Base-by-base conservation (phyloP, 2,113 vertebrate species). In the Apodemus sylvaticus region DNA sequence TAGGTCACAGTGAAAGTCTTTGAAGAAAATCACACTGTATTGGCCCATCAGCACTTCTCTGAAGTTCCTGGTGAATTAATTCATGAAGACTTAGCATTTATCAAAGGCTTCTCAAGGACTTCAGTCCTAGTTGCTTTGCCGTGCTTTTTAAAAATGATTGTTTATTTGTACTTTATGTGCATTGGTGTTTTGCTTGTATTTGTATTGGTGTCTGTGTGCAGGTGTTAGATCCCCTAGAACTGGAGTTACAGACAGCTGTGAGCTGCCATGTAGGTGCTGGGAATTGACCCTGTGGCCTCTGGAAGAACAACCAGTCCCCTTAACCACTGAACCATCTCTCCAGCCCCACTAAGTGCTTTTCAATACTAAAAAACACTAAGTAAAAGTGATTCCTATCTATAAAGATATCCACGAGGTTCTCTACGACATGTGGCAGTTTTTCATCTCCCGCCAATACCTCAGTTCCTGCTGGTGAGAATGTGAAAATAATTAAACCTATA, bases 381-480 rank as follows among this genome's bases (percentile, higher is more conserved):
- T 92, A 71, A 91, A 93, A 87, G 95, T 88, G 70, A 96, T 91
- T 71, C 29, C 86, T 91, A 93, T 92, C 91, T 95, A 87, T 94
- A 92, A 93, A 96, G 93, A 93, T 39, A 95, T 71, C 94, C 8
- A 12, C n/a, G 51, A 36, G 20, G 48, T 82, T 95, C 39, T 94
- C 62, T 68, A 88, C 89, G 42, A 91, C 64, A 48, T 7, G 14
- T 42, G 62, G 14, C 55, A 93, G 10, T 42, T 95, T 70, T 5
- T 74, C 34, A 62, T 85, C 20, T 64, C 34, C 10, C n/a, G 79
- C 66, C 45, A 48, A 42, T 71, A 93, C 78, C 51, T 36, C 66
- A 96, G 74, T 92, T 93, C 78, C 55, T 93, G 48, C 78, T 19
- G 4, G 26, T 64, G 34, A 48, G 7, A 76, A 68, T 51, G 34